These are phyloP conservation scores for Drosophila imparisetae DNA, from an alignment of 2,888 invertebrate genomes.

Conservation along the genomic window DNA sequence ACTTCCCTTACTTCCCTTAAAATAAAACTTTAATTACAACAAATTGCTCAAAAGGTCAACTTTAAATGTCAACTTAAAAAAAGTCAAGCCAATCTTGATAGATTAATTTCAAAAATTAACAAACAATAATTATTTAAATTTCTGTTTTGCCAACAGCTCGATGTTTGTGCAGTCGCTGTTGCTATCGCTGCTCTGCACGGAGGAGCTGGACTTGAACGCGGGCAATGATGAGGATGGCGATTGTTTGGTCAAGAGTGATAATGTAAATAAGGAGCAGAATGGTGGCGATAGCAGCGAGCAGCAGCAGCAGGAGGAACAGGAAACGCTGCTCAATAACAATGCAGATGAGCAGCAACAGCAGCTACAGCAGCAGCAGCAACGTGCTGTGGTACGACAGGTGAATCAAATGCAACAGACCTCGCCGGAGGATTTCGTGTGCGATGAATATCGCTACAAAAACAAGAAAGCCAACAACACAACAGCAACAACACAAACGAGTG, in stretches of 20 bases:
- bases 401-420: conserved; percentile 85
- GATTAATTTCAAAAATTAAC: background rate
- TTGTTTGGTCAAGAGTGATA: conserved; percentile 83
- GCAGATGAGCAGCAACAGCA: conserved; percentile 74
- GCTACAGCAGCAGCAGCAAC: conserved; percentile 53
- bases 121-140: background rate
- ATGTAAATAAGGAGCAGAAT: conserved; percentile 83
- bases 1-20: no score
- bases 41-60: background rate
- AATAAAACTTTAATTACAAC: background rate
- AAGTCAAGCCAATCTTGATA: background rate
- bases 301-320: conserved; percentile 67
- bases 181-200: conserved; percentile 85
- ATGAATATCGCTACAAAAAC: conserved; percentile 81
- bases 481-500: conserved; percentile 76
- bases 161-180: conserved; percentile 90
- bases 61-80: background rate
- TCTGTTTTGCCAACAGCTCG: conserved; percentile 76
- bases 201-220: conserved; percentile 62
- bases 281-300: conserved; percentile 32
- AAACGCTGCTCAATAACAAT: conserved; percentile 83
- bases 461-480: conserved; percentile 76
- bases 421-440: conserved; percentile 84
- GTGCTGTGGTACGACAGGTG: conserved; percentile 75
- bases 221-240: conserved; percentile 59